These are phyloP conservation scores for Guaruba guarouba DNA, from an alignment of 2,113 vertebrate genomes.

Conservation along the genomic window DNA sequence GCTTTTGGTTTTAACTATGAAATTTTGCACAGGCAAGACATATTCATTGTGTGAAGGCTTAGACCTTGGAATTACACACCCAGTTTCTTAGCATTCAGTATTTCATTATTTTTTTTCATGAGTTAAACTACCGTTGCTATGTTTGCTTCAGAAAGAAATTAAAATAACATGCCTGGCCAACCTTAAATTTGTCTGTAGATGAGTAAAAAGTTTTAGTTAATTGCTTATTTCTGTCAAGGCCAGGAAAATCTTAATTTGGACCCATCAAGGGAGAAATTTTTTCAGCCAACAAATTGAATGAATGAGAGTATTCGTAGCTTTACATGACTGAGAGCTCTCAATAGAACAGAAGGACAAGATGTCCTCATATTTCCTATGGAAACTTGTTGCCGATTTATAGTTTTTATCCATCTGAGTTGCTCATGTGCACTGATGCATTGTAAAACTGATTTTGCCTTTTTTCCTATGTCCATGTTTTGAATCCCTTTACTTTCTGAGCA, in stretches of 20 bases:
- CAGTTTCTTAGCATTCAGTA: neutral
- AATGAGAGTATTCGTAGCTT: neutral
- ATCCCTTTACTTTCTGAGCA: neutral
- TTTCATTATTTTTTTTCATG: neutral
- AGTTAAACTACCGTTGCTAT: neutral
- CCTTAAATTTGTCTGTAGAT: neutral
- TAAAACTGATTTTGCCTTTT: neutral
- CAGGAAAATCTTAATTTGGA: constrained; percentile 19
- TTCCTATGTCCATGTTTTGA: neutral
- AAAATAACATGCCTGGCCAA: neutral
- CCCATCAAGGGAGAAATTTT: neutral
- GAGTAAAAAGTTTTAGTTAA: constrained; percentile 4
- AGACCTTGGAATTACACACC: neutral
- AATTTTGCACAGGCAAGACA: neutral
- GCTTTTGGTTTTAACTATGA: neutral
- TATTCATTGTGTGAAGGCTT: neutral
- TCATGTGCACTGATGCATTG: neutral
- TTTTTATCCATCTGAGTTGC: neutral
- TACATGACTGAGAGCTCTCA: neutral
- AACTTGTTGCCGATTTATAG: neutral
- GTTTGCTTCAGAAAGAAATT: neutral
- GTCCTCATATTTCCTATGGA: neutral
- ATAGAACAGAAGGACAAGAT: neutral
- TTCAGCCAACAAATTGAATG: neutral
- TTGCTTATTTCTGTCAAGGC: constrained; percentile 26